These are phyloP conservation scores for Rhea pennata DNA, from an alignment of 2,113 vertebrate genomes.

Conservation along the genomic window DNA sequence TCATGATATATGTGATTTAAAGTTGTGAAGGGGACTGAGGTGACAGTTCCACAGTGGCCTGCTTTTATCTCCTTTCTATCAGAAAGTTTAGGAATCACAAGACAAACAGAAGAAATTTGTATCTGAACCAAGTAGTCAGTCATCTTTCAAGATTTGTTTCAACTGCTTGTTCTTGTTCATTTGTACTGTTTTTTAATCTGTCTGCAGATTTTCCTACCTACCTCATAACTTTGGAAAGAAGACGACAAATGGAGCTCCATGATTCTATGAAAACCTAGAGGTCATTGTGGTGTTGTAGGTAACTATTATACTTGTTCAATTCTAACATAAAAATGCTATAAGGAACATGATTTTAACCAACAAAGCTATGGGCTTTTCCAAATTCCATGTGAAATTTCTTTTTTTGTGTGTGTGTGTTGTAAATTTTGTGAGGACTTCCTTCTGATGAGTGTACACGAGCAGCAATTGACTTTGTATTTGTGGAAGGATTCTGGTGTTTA, in stretches of 20 bases:
- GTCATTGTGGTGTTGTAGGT: not conserved
- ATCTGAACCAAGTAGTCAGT: not conserved
- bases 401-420: not conserved
- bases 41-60: not conserved
- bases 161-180: not conserved
- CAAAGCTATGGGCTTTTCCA: not conserved
- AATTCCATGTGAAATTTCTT: not conserved
- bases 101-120: not conserved
- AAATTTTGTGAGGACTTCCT: not conserved
- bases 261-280: conserved; percentile 17
- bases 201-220: conserved; percentile 34
- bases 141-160: not conserved
- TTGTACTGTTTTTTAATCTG: not conserved
- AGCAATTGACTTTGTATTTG: not conserved
- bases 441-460: not conserved
- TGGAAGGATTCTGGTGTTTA: not conserved
- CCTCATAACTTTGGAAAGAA: not conserved
- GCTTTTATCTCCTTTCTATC: not conserved
- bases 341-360: not conserved
- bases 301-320: not conserved
- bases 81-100: not conserved
- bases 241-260: conserved; percentile 5
- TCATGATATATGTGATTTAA: not conserved
- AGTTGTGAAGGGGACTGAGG: not conserved
- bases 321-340: not conserved